These are phyloP conservation scores for Elgaria multicarinata DNA, from an alignment of 2,113 vertebrate species.

Conservation along the genomic window DNA sequence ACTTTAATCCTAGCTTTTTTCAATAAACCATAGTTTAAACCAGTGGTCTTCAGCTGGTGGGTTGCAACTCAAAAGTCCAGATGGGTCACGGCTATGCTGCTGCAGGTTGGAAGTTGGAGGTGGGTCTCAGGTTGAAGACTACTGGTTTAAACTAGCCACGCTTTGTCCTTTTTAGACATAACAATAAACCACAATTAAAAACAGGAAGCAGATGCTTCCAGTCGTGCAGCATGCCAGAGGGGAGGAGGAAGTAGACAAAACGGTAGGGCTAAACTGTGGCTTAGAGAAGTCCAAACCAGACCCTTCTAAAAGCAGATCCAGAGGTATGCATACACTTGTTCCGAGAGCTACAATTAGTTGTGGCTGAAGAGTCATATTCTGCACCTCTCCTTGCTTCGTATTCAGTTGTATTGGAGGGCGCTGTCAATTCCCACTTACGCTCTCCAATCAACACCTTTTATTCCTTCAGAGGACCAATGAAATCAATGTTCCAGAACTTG, in stretches of 20 bases:
- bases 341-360: too few species aligned
- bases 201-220: not conserved
- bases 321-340: not conserved
- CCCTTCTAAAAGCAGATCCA: not conserved
- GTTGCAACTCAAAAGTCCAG: too few species aligned
- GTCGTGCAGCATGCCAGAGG: not conserved
- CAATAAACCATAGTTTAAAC: not conserved
- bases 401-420: not conserved
- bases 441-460: not conserved
- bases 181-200: not conserved
- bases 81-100: too few species aligned
- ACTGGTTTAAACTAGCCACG: too few species aligned
- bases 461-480: not conserved
- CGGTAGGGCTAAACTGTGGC: too few species aligned
- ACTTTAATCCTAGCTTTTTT: not conserved
- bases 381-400: not conserved
- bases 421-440: not conserved
- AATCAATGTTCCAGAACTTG: not conserved
- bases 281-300: not conserved
- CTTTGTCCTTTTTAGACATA: not conserved
- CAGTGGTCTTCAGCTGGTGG: too few species aligned
- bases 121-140: too few species aligned
- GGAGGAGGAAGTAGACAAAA: too few species aligned
- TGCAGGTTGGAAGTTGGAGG: too few species aligned
- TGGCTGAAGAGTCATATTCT: not conserved